These are phyloP conservation scores for Aix galericulata DNA, from an alignment of 2,113 vertebrate genomes.

Conservation along the genomic window DNA sequence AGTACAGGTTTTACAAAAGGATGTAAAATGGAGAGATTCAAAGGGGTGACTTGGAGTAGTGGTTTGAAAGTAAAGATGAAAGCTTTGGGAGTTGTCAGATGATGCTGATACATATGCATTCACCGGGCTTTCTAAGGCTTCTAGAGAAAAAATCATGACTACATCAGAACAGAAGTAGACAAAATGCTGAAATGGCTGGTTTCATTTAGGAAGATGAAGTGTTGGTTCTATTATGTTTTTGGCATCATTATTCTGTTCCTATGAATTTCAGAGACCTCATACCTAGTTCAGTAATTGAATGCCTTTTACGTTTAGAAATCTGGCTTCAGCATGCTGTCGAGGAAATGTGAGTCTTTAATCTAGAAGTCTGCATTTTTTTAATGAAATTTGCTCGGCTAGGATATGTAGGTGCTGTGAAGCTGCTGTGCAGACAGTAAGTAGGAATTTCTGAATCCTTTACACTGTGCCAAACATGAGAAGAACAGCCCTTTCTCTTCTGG, in stretches of 20 bases:
- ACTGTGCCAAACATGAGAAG: not conserved
- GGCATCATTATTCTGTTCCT: not conserved
- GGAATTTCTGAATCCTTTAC: constrained; percentile 1
- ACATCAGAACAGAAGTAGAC: not conserved
- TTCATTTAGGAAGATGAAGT: not conserved
- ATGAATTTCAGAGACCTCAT: not conserved
- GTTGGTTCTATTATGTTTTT: not conserved
- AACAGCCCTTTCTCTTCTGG: not conserved
- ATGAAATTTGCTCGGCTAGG: not conserved
- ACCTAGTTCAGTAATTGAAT: not conserved
- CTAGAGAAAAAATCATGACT: not conserved
- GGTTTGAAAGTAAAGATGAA: not conserved
- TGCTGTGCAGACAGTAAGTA: not conserved
- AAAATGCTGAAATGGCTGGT: not conserved
- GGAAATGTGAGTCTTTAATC: not conserved
- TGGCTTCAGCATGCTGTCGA: not conserved
- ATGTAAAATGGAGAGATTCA: not conserved
- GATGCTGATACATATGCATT: not conserved
- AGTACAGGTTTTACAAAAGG: not conserved
- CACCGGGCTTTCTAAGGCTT: not conserved
- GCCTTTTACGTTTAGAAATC: not conserved
- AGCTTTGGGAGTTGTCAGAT: not conserved
- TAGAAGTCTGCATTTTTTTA: not conserved
- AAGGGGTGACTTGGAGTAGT: not conserved
- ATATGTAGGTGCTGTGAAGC: not conserved